Evolutionary conservation across 2,113 vertebrate species (phyloP), one percentile per base, ranked within the genome.

Genomic region (Mugil cephalus): DNA sequence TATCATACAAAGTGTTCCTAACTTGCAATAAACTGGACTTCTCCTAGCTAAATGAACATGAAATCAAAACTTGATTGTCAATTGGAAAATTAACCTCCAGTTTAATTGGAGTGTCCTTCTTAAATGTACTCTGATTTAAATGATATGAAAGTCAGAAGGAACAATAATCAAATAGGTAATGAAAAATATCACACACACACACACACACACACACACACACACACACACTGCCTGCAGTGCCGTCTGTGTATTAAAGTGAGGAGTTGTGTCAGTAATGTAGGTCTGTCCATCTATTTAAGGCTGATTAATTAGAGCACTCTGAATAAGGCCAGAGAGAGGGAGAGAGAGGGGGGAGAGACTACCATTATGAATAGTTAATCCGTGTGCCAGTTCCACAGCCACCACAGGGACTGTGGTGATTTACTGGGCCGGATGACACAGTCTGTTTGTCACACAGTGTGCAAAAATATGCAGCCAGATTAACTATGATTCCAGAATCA

Each of bases 301-400:
- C 84, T 84, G 87, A 90, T 92, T 94, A 94, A 94, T 93, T 93
- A 92, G 93, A 90, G 80, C 91, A 88, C 66, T 80, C 42, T 83
- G 75, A 94, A 94, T 81, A 87, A 92, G 93, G 93, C 86, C 92
- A 87, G 56, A 7, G 85, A 74, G 70, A 42, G 15, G 51, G 30
- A 50, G 80, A 48, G 55, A 38, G 66, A 47, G 14, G 43, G 18
- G 66, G 43, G 65, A 62, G 67, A 52, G 59, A 75, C 47, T 53
- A 77, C 72, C 45, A 17, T 74, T 48, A 78, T 90, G 87, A 87
- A 91, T 84, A 87, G 80, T 85, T 88, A 60, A 88, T 87, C 80
- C 70, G 42, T 89, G 91, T 88, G 82, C 91, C 89, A 80, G 69
- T 87, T 87, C 84, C 79, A 62, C 66, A 62, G 47, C 69, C 86